These are phyloP conservation scores for Chrysogorgia sp. DNA, from an alignment of 92 coral and sea anemone species.

Conservation along the genomic window DNA sequence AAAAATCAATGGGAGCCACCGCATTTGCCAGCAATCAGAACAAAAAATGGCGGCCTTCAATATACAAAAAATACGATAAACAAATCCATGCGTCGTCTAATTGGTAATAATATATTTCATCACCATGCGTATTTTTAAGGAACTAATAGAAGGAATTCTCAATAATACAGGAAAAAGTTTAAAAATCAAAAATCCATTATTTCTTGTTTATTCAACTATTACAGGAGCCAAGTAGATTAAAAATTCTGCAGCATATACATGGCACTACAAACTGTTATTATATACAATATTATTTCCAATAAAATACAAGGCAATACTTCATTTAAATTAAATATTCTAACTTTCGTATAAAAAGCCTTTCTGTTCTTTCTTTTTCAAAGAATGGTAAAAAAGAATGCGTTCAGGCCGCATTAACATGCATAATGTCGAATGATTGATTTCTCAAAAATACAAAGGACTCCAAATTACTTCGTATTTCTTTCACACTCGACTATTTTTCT, in stretches of 20 bases:
- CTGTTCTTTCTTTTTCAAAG: conserved; percentile 4
- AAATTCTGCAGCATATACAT: conserved; percentile 18
- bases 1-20: too few relatives aligned
- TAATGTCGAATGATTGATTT: neutral
- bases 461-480: too few relatives aligned
- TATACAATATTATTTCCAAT: conserved; percentile 37
- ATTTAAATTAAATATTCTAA: conserved; percentile 36
- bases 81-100: neutral
- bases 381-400: neutral
- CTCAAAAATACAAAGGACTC: neutral
- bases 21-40: too few relatives aligned
- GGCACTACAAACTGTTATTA: conserved; percentile 43
- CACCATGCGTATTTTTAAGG: neutral
- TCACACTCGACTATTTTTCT: too few relatives aligned
- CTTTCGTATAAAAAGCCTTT: conserved; percentile 2
- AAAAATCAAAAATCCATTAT: conserved; percentile 41
- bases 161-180: neutral
- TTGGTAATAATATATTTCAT: neutral
- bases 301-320: conserved; percentile 35
- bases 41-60: neutral
- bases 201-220: conserved; percentile 4
- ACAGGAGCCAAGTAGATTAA: conserved; percentile 27
- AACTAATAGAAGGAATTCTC: neutral
- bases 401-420: neutral
- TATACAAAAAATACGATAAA: too few relatives aligned